Evolutionary conservation across 2,888 invertebrate species (phyloP).

Genomic region (Metopia argyrocephala): DNA sequence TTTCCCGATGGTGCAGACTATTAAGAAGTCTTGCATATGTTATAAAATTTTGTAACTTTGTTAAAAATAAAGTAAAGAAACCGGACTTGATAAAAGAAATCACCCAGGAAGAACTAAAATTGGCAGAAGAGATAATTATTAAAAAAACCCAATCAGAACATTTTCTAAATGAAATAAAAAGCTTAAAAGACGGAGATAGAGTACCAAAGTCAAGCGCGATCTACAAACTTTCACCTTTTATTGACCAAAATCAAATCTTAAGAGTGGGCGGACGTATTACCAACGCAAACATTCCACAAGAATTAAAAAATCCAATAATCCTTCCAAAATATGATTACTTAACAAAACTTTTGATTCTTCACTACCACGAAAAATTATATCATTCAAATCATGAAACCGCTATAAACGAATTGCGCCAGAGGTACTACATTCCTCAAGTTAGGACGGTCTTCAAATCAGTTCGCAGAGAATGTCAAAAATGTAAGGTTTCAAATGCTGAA

Average conservation of each 20-base stretch:
- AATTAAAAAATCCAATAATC: constrained; percentile 25
- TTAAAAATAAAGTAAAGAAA: background rate
- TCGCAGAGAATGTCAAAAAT: background rate
- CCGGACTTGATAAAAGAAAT: background rate
- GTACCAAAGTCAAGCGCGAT: constrained; percentile 17
- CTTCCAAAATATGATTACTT: constrained; percentile 6
- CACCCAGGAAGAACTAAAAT: constrained; percentile 12
- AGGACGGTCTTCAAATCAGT: constrained; percentile 4
- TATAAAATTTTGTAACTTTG: background rate
- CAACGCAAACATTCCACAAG: background rate
- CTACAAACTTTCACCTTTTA: constrained; percentile 16
- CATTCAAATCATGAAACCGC: too few species aligned
- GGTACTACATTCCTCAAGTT: background rate
- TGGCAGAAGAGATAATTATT: background rate
- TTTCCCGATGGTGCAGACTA: background rate
- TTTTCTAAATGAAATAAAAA: too few species aligned
- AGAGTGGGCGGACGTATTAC: constrained; percentile 10
- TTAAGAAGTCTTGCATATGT: constrained; percentile 7
- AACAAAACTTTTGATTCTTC: background rate
- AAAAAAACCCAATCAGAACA: too few species aligned
- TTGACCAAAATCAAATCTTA: constrained; percentile 9
- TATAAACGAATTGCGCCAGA: too few species aligned
- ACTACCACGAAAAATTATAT: background rate
- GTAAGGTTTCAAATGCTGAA: background rate
- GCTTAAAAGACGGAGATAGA: background rate